Percentiles rank a stretch among this genome's conserved stretches.
Conservation (phyloP, 1,140 invertebrate species). For the Nebria ingens region DNA sequence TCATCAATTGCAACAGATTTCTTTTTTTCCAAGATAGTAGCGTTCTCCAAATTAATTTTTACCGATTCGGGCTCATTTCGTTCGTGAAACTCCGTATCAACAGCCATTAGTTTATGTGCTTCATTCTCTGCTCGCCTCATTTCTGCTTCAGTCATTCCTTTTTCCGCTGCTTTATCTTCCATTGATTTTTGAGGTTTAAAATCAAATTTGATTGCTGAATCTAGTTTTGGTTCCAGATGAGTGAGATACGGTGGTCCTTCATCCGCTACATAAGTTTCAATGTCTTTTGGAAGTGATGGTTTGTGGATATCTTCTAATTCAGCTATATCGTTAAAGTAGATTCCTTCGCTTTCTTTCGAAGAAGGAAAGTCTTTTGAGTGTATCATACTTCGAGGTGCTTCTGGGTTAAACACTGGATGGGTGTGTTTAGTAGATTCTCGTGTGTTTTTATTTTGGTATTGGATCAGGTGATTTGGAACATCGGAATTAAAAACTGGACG, state of each 20-base stretch:
- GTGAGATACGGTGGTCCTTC: not conserved
- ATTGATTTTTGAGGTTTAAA: not conserved
- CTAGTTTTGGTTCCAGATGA: not conserved
- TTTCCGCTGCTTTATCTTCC: not conserved
- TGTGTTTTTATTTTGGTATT: no score
- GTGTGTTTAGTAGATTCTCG: no score
- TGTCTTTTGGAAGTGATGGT: conserved; percentile 5
- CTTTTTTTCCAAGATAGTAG: no score
- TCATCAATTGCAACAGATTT: no score
- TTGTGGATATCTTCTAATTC: not conserved
- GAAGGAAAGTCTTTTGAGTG: not conserved
- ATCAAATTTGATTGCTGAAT: not conserved
- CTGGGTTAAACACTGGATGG: not conserved
- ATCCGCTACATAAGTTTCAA: not conserved
- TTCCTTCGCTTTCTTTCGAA: not conserved
- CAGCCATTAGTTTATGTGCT: not conserved
- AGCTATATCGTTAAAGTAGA: no score
- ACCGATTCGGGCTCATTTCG: not conserved
- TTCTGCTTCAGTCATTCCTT: not conserved
- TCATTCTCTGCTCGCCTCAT: not conserved
- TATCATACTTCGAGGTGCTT: not conserved
- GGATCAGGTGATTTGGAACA: no score
- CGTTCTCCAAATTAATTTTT: not conserved
- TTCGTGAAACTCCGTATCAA: conserved; percentile 1
- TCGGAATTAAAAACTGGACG: no score